Evolutionary conservation across 2,113 vertebrate genomes (phyloP).

Genomic region (Pipra filicauda): DNA sequence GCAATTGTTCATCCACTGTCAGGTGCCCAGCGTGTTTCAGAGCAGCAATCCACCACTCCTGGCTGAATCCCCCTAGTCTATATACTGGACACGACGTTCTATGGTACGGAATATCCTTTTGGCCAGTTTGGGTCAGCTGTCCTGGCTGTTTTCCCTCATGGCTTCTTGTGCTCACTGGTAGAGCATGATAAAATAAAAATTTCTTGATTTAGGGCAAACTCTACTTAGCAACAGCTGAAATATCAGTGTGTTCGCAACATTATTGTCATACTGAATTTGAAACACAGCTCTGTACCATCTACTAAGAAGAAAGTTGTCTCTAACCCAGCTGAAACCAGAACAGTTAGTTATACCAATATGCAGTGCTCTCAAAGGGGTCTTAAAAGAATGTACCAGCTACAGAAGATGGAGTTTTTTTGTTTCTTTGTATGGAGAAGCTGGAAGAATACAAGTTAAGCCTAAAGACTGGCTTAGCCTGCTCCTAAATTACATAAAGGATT

Average conservation of each 20-base stretch:
- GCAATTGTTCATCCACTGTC: not conserved
- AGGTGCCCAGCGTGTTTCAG: not conserved
- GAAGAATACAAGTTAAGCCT: not conserved
- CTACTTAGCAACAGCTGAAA: not conserved
- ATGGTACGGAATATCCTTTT: not conserved
- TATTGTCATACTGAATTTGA: not conserved
- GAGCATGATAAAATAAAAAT: not conserved
- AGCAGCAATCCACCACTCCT: not conserved
- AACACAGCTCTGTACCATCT: not conserved
- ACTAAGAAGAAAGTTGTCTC: not conserved
- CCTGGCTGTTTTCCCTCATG: not conserved
- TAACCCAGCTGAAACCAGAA: not conserved
- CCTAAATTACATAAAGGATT: not conserved
- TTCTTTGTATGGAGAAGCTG: not conserved
- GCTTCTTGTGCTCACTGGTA: not conserved
- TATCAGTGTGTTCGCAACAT: not conserved
- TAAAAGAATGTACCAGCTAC: not conserved
- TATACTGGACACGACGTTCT: not conserved
- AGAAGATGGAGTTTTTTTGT: fast-evolving
- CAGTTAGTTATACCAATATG: not conserved
- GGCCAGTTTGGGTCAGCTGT: not conserved
- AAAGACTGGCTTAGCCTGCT: not conserved
- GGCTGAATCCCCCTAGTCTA: not conserved
- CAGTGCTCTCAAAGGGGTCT: not conserved
- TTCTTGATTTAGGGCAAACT: not conserved